These are phyloP conservation scores for Sparidentex hasta DNA, from an alignment of 2,797 vertebrate species.

Conservation along the genomic window DNA sequence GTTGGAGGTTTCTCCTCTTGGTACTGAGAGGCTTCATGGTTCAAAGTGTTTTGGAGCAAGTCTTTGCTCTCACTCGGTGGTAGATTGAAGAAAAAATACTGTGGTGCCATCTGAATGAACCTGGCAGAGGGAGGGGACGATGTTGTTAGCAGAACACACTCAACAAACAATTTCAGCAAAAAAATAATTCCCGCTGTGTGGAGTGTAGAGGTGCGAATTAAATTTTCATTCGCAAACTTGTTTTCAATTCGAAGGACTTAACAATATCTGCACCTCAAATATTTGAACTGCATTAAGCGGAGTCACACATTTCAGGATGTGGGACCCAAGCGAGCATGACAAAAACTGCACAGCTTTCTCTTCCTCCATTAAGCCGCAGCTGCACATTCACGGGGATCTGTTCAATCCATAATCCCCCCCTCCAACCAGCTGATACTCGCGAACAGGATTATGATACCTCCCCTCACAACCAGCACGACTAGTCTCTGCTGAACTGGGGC, in stretches of 20 bases:
- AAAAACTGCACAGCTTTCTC: constrained; percentile 55
- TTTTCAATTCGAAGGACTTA: constrained; percentile 19
- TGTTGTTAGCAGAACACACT: not conserved
- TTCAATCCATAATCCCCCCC: constrained; percentile 71
- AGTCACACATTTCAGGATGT: constrained; percentile 30
- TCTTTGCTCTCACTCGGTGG: constrained; percentile 93
- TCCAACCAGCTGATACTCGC: constrained; percentile 64
- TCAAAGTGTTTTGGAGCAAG: constrained; percentile 87
- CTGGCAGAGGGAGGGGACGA: constrained; percentile 68
- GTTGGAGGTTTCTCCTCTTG: constrained; percentile 59
- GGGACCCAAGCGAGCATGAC: constrained; percentile 42
- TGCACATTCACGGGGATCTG: constrained; percentile 66
- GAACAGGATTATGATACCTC: constrained; percentile 68
- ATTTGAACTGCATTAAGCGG: constrained; percentile 21
- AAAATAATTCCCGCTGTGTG: not conserved
- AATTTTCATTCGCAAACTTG: constrained; percentile 6
- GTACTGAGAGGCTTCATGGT: constrained; percentile 52
- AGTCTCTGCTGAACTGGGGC: constrained; percentile 40
- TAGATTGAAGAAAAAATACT: constrained; percentile 95
- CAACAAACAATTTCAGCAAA: not conserved
- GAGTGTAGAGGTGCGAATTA: not conserved
- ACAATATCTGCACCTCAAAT: constrained; percentile 15
- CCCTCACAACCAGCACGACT: constrained; percentile 47
- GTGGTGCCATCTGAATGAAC: constrained; percentile 90
- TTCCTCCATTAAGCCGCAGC: constrained; percentile 55